Evolutionary conservation across 2,888 invertebrate genomes (phyloP).

Genomic region (Caenorhabditis uteleia): DNA sequence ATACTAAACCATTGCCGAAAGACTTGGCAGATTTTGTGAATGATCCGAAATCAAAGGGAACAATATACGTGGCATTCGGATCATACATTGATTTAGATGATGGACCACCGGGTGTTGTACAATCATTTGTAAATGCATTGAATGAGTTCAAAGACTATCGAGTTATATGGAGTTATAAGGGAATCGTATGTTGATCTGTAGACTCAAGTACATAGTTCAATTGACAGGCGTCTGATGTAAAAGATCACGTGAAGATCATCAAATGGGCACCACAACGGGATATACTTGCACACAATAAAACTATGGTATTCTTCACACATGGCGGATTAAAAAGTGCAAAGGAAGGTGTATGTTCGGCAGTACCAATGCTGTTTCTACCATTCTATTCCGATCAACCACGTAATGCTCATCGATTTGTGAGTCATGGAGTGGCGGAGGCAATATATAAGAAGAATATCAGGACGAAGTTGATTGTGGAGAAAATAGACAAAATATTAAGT

Average conservation of each 20-base stretch:
- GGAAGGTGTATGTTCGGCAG: constrained; percentile 47
- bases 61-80: constrained; percentile 59
- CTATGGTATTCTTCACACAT: constrained; percentile 51
- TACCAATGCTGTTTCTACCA: constrained; percentile 50
- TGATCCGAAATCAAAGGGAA: constrained; percentile 51
- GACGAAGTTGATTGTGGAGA: constrained; percentile 15
- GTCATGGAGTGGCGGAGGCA: constrained; percentile 45
- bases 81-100: constrained; percentile 47
- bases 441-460: constrained; percentile 42
- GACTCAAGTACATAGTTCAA: neutral
- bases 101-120: constrained; percentile 44
- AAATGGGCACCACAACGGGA: constrained; percentile 58
- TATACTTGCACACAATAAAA: constrained; percentile 47
- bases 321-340: constrained; percentile 55
- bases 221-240: constrained; percentile 17
- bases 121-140: constrained; percentile 46
- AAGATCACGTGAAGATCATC: constrained; percentile 31
- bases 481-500: constrained; percentile 14
- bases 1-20: constrained; percentile 5
- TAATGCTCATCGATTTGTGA: constrained; percentile 44
- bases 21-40: constrained; percentile 44
- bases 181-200: constrained; percentile 21
- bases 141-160: constrained; percentile 49
- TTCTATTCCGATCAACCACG: constrained; percentile 52
- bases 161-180: constrained; percentile 54